A percentile compares a stretch with the other conserved stretches of the same genome.
Conservation (phyloP, 2,888 invertebrate species). For the Sarcophaga variegata region DNA sequence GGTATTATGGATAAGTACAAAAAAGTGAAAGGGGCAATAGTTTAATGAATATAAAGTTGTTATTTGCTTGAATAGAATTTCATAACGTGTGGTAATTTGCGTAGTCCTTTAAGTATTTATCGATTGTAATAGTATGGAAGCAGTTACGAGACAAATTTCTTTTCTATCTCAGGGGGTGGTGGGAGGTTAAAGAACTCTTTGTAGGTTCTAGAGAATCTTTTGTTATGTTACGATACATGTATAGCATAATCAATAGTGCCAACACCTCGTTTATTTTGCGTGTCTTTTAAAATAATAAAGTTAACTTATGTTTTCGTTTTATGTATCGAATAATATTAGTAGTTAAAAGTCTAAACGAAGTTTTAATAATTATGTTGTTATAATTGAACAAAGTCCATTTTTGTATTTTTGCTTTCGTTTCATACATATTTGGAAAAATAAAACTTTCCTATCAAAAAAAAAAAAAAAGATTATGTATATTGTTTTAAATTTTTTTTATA, state of each 20-base stretch:
- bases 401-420: conserved; percentile 2
- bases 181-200: conserved; percentile 20
- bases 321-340: neutral
- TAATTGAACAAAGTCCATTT: conserved; percentile 43
- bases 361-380: neutral
- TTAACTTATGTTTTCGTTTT: neutral
- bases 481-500: too few species aligned
- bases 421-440: neutral
- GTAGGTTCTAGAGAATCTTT: conserved; percentile 41
- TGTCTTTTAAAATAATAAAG: conserved; percentile 24
- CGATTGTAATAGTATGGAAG: conserved; percentile 27
- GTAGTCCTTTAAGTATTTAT: conserved; percentile 29
- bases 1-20: conserved; percentile 33
- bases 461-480: too few species aligned
- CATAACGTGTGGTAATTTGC: conserved; percentile 7
- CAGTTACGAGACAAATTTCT: neutral
- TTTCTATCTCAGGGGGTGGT: conserved; percentile 1
- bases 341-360: neutral
- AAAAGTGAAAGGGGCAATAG: conserved; percentile 33
- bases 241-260: conserved; percentile 73
- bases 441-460: too few species aligned
- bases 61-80: conserved; percentile 1
- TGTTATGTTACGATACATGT: conserved; percentile 36
- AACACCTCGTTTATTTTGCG: conserved; percentile 68
- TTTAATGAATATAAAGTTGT: neutral